Percentiles rank a stretch among this genome's conserved stretches.
phyloP scores from a whole-genome alignment of 2,113 vertebrate genomes.

The Mugil cephalus region DNA sequence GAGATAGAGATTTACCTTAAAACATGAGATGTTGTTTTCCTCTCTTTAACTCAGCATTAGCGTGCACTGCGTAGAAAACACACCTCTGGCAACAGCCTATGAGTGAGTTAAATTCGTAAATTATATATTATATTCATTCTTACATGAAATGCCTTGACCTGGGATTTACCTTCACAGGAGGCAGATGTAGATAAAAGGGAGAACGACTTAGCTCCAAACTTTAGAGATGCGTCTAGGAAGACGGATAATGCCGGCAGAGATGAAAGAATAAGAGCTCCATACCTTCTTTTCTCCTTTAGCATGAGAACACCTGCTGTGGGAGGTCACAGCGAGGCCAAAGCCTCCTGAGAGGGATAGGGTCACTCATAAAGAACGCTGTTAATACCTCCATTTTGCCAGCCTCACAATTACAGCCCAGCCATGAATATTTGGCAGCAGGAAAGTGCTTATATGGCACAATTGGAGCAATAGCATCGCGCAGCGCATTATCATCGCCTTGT shows the following conservation, averaged over 20 bases:
- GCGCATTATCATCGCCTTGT: constrained; percentile 32
- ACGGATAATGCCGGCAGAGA: constrained; percentile 45
- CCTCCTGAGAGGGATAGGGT: constrained; percentile 65
- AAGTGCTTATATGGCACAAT: constrained; percentile 57
- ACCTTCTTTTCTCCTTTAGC: constrained; percentile 15
- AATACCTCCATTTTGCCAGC: constrained; percentile 58
- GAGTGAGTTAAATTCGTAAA: constrained; percentile 37
- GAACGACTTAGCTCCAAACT: constrained; percentile 48
- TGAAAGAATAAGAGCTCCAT: constrained; percentile 42
- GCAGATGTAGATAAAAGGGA: constrained; percentile 60
- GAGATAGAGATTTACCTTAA: constrained; percentile 11
- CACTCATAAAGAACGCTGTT: constrained; percentile 62
- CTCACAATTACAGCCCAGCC: constrained; percentile 36
- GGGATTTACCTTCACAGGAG: constrained; percentile 55
- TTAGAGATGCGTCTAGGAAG: constrained; percentile 23
- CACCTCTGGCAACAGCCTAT: constrained; percentile 36
- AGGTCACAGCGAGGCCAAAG: constrained; percentile 65
- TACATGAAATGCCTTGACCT: constrained; percentile 44
- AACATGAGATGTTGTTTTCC: constrained; percentile 2
- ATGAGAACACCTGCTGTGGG: constrained; percentile 64
- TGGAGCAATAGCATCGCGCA: neutral
- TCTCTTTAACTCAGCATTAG: neutral
- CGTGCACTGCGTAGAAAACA: constrained; percentile 10
- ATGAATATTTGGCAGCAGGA: constrained; percentile 46
- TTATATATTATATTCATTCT: constrained; percentile 35